Evolutionary conservation across 2,113 vertebrate genomes (phyloP).

Genomic region (Gambusia holbrooki): DNA sequence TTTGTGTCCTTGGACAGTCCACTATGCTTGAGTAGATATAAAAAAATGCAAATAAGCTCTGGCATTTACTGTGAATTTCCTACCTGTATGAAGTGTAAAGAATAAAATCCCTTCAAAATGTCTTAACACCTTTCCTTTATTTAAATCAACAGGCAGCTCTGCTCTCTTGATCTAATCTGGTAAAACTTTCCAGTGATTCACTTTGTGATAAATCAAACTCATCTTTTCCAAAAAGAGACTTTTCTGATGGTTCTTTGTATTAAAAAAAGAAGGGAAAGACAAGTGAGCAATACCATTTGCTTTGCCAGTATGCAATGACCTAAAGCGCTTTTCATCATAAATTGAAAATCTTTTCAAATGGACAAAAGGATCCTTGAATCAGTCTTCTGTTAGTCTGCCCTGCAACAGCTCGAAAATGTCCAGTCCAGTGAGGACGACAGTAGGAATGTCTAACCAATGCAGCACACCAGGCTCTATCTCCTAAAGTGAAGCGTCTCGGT

Average conservation of each 20-base stretch:
- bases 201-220: no score
- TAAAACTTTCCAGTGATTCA: neutral
- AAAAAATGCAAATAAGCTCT: no score
- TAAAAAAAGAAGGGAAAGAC: neutral
- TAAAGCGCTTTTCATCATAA: neutral
- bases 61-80: no score
- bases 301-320: neutral
- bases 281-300: no score
- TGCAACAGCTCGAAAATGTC: conserved; percentile 43
- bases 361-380: conserved; percentile 40
- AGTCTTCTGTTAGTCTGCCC: conserved; percentile 53
- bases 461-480: conserved; percentile 41
- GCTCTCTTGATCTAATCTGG: neutral
- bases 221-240: no score
- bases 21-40: no score
- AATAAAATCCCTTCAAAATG: no score
- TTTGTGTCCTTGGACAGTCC: no score
- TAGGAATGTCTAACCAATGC: conserved; percentile 9
- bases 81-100: no score
- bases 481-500: conserved; percentile 42
- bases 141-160: neutral
- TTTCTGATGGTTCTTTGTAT: no score
- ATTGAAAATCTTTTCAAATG: conserved; percentile 37
- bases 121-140: no score
- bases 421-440: conserved; percentile 52